phyloP scores from a whole-genome alignment of 2,797 vertebrate genomes.

The Zalophus californianus region DNA sequence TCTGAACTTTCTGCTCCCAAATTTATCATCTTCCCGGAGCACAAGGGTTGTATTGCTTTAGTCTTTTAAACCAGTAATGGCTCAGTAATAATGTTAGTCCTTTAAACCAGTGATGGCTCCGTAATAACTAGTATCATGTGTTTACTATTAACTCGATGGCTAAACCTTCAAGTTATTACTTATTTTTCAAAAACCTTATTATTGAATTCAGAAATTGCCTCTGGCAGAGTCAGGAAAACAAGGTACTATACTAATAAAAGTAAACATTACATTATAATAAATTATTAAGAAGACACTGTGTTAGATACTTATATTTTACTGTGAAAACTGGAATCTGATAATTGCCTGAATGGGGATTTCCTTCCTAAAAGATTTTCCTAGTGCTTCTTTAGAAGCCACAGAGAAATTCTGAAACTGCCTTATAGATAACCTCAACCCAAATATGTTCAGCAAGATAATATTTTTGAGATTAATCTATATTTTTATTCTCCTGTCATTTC shows the following conservation, averaged over 20 bases:
- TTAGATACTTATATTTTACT: neutral
- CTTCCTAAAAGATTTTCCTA: conserved; percentile 1
- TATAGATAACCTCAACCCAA: neutral
- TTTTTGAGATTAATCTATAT: neutral
- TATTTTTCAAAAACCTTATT: conserved; percentile 36
- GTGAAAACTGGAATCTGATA: neutral
- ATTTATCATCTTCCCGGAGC: conserved; percentile 32
- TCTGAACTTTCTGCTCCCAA: conserved; percentile 49
- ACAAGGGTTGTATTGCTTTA: neutral
- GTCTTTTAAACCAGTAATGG: conserved; percentile 6
- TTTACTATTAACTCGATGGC: conserved; percentile 41
- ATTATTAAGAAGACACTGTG: neutral
- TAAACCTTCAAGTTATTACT: neutral
- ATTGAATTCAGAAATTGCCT: conserved; percentile 48
- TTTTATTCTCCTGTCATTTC: neutral
- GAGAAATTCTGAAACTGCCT: conserved; percentile 32
- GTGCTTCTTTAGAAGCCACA: neutral
- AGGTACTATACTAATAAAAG: neutral
- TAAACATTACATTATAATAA: neutral
- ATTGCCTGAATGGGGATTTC: conserved; percentile 44
- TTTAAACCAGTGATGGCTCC: neutral
- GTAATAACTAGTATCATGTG: conserved; percentile 41
- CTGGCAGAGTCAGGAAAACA: conserved; percentile 48
- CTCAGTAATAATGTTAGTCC: neutral
- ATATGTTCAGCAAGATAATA: neutral